Percentiles rank a stretch among this genome's conserved stretches.
Evolutionary conservation across 2,888 invertebrate genomes (phyloP).

Genomic region (Gastracanthus pulcherrimus): DNA sequence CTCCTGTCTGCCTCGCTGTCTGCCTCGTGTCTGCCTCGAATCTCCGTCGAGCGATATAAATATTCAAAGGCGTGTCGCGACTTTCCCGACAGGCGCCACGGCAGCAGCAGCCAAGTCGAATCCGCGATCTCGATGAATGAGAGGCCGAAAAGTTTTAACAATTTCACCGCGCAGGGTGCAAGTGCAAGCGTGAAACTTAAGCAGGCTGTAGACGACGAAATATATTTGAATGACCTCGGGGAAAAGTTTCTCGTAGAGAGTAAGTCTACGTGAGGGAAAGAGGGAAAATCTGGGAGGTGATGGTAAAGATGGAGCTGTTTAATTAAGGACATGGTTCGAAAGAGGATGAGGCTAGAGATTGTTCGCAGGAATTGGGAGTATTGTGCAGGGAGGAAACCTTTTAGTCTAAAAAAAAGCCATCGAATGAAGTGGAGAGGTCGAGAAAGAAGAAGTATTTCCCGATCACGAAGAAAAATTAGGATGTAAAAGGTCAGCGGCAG

Average conservation of each 20-base stretch:
- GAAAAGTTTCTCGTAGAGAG: slow-evolving; percentile 43
- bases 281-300: slow-evolving; percentile 18
- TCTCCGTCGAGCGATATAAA: slow-evolving; percentile 40
- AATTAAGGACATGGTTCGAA: slow-evolving; percentile 44
- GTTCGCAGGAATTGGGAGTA: no score
- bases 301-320: slow-evolving; percentile 25
- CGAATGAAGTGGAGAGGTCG: neutral
- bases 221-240: slow-evolving; percentile 38
- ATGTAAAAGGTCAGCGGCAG: neutral
- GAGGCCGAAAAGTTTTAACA: slow-evolving; percentile 45
- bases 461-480: neutral
- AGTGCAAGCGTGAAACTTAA: neutral
- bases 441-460: neutral
- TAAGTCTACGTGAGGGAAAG: slow-evolving; percentile 48
- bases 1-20: neutral
- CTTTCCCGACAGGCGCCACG: slow-evolving; percentile 27
- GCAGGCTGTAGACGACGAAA: neutral
- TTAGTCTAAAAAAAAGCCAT: neutral
- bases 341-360: slow-evolving; percentile 8
- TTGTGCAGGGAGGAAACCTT: no score
- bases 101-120: neutral
- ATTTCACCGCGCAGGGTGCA: slow-evolving; percentile 41
- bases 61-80: slow-evolving; percentile 39
- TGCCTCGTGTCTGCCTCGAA: neutral
- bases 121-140: slow-evolving; percentile 39